Evolutionary conservation across 2,888 invertebrate species (phyloP).

Genomic region (Mayetiola destructor): DNA sequence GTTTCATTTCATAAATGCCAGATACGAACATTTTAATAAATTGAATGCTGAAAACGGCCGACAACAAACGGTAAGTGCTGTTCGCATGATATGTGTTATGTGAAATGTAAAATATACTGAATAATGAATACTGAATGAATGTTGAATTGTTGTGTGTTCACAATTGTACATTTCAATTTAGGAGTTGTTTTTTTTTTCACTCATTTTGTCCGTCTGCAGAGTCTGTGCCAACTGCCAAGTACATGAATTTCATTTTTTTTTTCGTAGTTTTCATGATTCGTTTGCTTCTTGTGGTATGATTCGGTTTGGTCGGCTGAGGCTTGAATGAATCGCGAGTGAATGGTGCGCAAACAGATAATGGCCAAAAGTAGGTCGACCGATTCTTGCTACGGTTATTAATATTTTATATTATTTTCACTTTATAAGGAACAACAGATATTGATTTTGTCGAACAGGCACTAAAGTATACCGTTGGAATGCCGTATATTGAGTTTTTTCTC

Average conservation of each 20-base stretch:
- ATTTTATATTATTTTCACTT: conserved; percentile 12
- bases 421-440: not conserved
- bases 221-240: not conserved
- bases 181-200: not conserved
- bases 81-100: not conserved
- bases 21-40: conserved; percentile 9
- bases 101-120: not conserved
- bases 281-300: not conserved
- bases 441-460: not conserved
- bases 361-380: not conserved
- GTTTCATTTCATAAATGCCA: conserved; percentile 11
- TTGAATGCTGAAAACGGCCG: not conserved
- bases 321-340: conserved; percentile 11
- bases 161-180: not conserved
- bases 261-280: conserved; percentile 9
- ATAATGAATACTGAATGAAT: too few species aligned
- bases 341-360: conserved; percentile 1
- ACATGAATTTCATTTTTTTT: conserved; percentile 8
- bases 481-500: too few species aligned
- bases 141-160: not conserved
- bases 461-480: not conserved
- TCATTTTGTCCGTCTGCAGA: not conserved
- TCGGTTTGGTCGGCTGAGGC: too few species aligned
- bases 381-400: too few species aligned
- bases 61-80: conserved; percentile 9